Base-by-base conservation (phyloP, 53 echinoderm and acorn worm genomes). In the Patiria pectinifera region DNA sequence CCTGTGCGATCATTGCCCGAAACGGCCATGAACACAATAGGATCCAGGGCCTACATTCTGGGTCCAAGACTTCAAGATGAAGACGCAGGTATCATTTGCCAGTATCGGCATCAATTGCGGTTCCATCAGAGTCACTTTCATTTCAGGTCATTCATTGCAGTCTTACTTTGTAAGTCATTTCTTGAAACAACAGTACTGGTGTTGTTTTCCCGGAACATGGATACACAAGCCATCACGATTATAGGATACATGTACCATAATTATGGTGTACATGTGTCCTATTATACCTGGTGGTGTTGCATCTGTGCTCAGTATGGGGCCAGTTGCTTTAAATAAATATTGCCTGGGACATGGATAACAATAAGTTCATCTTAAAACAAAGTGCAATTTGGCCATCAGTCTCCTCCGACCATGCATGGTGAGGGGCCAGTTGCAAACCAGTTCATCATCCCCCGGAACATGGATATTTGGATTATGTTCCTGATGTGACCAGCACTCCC, bases 401-500 rank as follows among this genome's bases (percentile, higher is more conserved):
- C 19, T 3, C 66, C 66, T 23, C 74, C 74, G 8, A 4, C 22
- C 24, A 74, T 84, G 84, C 84, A 59, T 63, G 66, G 84, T 69
- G 18, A 4, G 69, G 84, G 84, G 84, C 84, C 84, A 62, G 9
- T 69, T 84, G 62, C 84, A 15, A 26, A 63, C 16, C 11, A 62
- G 84, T 84, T 84, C 13, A 69, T 84, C 59, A 84, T 53, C 8
- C 6, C 83, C 83, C 85, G 71, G 75, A 71, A 74, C 48, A 58
- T 86, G 47, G 72, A 71, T 74, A 74, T 9, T 71, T 26, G 47
- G 86, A 48, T 86, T 89, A 89, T 66, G 89, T 89, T 21, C 80
- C 80, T 13, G 89, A 61, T 13, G 92, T 92, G 2, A 96, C 96
- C 69, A 96, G 87, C 2, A 95, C 94, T 53, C 96, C 94, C 66